Conservation (phyloP, 2,113 vertebrate genomes). For the Romanogobio albipinnatus region DNA sequence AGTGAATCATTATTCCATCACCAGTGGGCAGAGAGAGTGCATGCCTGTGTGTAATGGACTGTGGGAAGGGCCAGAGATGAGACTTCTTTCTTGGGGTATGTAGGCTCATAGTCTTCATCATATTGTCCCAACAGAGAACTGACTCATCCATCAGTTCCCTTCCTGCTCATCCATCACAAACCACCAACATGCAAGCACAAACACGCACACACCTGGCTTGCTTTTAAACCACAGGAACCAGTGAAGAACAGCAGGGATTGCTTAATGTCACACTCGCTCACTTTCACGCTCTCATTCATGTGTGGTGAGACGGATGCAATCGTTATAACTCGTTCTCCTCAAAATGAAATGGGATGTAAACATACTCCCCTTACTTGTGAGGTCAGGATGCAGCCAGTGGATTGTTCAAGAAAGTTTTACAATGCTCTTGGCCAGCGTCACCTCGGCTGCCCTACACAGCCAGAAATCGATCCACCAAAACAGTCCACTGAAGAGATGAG, state of each 20-base stretch:
- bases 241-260: slow-evolving; percentile 67
- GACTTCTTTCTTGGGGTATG: slow-evolving; percentile 55
- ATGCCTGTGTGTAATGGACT: slow-evolving; percentile 49
- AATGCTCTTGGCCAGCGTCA: slow-evolving; percentile 16
- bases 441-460: slow-evolving; percentile 60
- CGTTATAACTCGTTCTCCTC: not conserved
- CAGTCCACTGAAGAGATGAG: slow-evolving; percentile 67
- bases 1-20: slow-evolving; percentile 46
- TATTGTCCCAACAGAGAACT: slow-evolving; percentile 73
- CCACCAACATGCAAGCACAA: slow-evolving; percentile 46
- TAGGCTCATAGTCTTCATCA: slow-evolving; percentile 61
- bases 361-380: not conserved
- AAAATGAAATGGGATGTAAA: slow-evolving; percentile 24
- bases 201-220: slow-evolving; percentile 52
- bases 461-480: slow-evolving; percentile 68
- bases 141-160: slow-evolving; percentile 73
- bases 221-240: slow-evolving; percentile 54
- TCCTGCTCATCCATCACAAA: slow-evolving; percentile 73
- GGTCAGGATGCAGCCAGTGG: slow-evolving; percentile 43
- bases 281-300: slow-evolving; percentile 57
- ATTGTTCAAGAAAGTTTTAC: slow-evolving; percentile 43
- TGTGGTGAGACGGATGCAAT: slow-evolving; percentile 42
- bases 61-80: slow-evolving; percentile 48
- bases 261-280: slow-evolving; percentile 66
- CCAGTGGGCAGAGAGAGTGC: slow-evolving; percentile 38